phyloP scores from a whole-genome alignment of 2,797 vertebrate species.

The Protonibea diacanthus region DNA sequence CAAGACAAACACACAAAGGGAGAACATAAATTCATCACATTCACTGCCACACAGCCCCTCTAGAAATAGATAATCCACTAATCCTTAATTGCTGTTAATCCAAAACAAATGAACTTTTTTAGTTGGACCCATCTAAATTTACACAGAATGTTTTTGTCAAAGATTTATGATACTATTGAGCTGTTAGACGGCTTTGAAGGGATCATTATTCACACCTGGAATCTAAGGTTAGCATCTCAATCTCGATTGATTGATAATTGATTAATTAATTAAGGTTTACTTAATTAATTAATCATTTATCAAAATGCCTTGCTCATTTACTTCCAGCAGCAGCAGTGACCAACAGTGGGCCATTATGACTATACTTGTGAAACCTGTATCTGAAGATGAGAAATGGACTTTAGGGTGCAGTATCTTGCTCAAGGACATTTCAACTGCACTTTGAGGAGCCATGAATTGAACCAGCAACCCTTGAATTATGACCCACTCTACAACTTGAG shows the following conservation, averaged over 20 bases:
- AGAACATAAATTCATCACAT: neutral
- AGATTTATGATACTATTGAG: neutral
- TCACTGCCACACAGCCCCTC: neutral
- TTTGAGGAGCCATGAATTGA: no score
- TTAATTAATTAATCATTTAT: no score
- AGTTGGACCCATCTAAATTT: neutral
- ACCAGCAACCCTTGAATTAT: no score
- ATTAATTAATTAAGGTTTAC: neutral
- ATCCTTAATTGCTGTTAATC: no score
- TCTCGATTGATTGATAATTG: no score
- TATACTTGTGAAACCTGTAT: neutral
- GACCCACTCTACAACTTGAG: no score
- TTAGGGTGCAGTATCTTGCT: no score
- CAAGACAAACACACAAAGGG: neutral
- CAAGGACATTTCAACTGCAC: no score
- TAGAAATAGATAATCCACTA: neutral
- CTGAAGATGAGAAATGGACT: neutral
- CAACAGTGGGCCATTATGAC: neutral
- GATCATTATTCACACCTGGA: no score
- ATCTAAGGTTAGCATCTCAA: no score
- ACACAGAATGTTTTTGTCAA: neutral
- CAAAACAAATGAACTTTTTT: neutral
- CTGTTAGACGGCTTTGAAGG: neutral
- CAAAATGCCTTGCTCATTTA: neutral
- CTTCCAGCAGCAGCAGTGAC: neutral